Evolutionary conservation across 2,797 vertebrate genomes (phyloP), one percentile per base, ranked within the genome.

Genomic region (Coccyzus lansbergi): DNA sequence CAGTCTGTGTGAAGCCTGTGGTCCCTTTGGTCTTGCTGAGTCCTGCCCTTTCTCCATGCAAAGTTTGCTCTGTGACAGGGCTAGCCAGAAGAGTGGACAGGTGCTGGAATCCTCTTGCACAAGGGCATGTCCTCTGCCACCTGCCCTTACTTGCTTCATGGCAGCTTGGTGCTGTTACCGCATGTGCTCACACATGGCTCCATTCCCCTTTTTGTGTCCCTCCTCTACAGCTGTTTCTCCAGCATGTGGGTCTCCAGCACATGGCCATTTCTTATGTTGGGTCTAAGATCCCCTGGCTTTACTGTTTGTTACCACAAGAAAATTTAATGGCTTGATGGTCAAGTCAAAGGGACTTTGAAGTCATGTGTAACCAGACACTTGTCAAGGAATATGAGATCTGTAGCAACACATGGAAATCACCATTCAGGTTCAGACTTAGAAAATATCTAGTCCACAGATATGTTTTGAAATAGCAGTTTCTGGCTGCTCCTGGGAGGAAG

Each of bases 61-160:
- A 18, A 14, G 4, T 87, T 63, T 72, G 55, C 10, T 44, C 17
- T 20, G 7, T 46, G 40, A 28, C 52, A 58, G 65, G n/a, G 14
- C 48, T 52, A 21, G 26, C 22, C 10, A 10, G 63, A 44, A 20
- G n/a, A n/a, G 24, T 0, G 0, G 40, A 13, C 18, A 17, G 34
- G 31, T 52, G 38, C 62, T 83, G 58, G 62, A 46, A 62, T 49
- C 28, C 36, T 62, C 12, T 52, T 70, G 38, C 71, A 53, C 42
- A 67, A 44, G 63, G 44, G 31, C 48, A 33, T 0, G 3, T 53
- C 40, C 70, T 74, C 74, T 52, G n/a, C 55, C 78, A 81, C 78
- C 78, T 93, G 85, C 74, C 48, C 38, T 20, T 36, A 40, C 22
- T 24, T 77, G 69, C 55, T 77, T 40, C 16, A 2, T 7, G 51